Evolutionary conservation across 2,113 vertebrate genomes (phyloP), one percentile per base, ranked within the genome.

Genomic region (Willisornis vidua): DNA sequence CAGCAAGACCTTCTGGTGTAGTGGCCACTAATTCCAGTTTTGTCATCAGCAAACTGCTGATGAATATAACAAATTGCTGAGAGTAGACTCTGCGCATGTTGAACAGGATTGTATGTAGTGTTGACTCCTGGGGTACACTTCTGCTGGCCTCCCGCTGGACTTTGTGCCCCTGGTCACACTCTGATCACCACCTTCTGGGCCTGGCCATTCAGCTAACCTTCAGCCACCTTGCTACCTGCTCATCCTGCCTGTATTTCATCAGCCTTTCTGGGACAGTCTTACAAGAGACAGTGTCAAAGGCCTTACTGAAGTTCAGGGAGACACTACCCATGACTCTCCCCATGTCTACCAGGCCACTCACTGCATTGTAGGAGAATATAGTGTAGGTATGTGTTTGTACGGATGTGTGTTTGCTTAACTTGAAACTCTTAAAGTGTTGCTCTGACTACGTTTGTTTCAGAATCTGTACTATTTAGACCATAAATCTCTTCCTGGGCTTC

Each of bases 21-120:
- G 22, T 10, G 20, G 37, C 17, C 8, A 18, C 16, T 84, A 1
- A 5, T 65, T 54, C 4, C 9, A 19, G 31, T 65, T 75, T 25
- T 51, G 19, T 67, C 26, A 7, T 49, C 31, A n/a, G 19, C 31
- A 55, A 55, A 55, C 26, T 63, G 18, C 61, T 41, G 37, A 63
- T 41, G 37, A 41, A 12, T 29, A 63, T 25, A 63, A 39, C 43
- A 45, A 2, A 37, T 41, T 61, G 41, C 52, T 43, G 25, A 29
- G 39, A n/a, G 25, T n/a, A 6, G 0, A 0, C 57, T 26, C 6
- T 45, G 75, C 19, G 41, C 0, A 0, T 7, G 20, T 20, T 46
- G 16, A 59, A 8, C 22, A 41, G 54, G 4, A 8, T 1, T 54
- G 49, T 18, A 2, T 22, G 20, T 3, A 4, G 33, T 26, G 23